These are phyloP conservation scores for Papilio machaon DNA, from an alignment of 1,140 invertebrate species.

Conservation along the genomic window DNA sequence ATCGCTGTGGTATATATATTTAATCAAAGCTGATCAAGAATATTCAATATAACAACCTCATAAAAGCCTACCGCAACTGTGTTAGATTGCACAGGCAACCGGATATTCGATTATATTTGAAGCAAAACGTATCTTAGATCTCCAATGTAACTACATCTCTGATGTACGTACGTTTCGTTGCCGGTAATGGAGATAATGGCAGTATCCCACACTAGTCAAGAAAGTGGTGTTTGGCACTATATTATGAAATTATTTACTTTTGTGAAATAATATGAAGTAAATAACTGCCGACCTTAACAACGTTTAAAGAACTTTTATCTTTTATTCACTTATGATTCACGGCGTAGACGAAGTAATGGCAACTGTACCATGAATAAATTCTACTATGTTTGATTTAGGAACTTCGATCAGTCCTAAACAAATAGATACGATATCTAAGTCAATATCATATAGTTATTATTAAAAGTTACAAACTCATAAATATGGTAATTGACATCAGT, in stretches of 20 bases:
- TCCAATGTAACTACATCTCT: background rate
- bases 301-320: background rate
- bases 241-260: background rate
- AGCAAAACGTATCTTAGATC: background rate
- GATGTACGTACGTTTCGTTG: conserved; percentile 9
- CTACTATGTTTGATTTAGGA: background rate
- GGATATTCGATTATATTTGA: conserved; percentile 16
- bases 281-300: background rate
- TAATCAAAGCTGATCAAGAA: background rate
- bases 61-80: background rate
- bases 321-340: background rate
- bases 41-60: background rate
- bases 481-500: no score
- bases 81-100: background rate
- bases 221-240: background rate
- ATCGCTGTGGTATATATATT: no score
- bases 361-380: background rate
- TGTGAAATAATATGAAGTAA: background rate
- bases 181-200: conserved; percentile 5
- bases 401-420: background rate
- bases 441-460: background rate
- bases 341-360: no score
- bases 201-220: background rate
- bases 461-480: no score
- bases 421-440: background rate